Evolutionary conservation across 2,888 invertebrate genomes (phyloP), one percentile per base, ranked within the genome.

Genomic region (Pardosa pseudoannulata): DNA sequence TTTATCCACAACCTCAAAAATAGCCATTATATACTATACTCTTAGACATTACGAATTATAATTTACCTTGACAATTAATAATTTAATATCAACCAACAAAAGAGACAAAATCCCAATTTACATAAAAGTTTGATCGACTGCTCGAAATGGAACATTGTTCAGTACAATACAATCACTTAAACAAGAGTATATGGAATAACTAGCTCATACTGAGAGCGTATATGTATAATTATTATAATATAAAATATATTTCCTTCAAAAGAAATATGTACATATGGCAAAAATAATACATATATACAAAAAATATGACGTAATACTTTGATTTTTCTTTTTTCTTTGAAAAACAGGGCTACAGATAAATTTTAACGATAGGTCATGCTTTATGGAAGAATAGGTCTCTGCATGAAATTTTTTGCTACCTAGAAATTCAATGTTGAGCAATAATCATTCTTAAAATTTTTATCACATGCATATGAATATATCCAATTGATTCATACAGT

Each of bases 51-150:
- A 23, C 56, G 16, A 56, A 6, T 6, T 23, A 5, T 6, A 56
- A 56, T 5, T n/a, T 46, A 16, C 2, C 56, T 23, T 56, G 2
- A 16, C 16, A 46, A 16, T 46, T 2, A 46, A 56, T 56, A 5
- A 23, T 56, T 56, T 65, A 65, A 31, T 29, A 65, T 65, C 13
- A 7, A 65, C 13, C 1, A 56, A 56, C 11, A 56, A 23, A 56
- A 56, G 23, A 23, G 7, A 29, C 65, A 65, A 65, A 3, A 31
- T 65, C 29, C 9, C 29, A 29, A 29, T 65, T 62, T 65, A 65
- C 65, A 29, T 13, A 29, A n/a, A 62, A 29, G 29, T 65, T 65
- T 65, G 65, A 65, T 65, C 65, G 65, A 65, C 11, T 65, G 65
- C 65, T 65, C 65, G 65, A 29, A 31, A 23, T 56, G 1, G 46